phyloP scores from a whole-genome alignment of 2,113 vertebrate genomes.

The Hippoglossus stenolepis region DNA sequence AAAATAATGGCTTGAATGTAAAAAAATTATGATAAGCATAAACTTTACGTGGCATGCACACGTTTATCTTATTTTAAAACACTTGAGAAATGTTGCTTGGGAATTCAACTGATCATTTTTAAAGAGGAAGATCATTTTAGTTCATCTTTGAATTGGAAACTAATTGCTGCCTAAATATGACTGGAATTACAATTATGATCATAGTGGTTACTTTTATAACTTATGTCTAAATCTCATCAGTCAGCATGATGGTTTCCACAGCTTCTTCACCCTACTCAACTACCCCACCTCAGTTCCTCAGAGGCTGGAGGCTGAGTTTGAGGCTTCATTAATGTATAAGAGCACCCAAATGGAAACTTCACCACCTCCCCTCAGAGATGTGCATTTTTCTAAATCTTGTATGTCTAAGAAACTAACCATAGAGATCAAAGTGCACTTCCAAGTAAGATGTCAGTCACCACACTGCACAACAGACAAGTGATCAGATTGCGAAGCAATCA shows the following conservation, averaged over 20 bases:
- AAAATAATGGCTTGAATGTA: too few relatives aligned
- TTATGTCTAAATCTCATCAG: too few relatives aligned
- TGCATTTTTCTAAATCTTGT: background rate
- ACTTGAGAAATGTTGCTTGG: too few relatives aligned
- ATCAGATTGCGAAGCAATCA: conserved; percentile 14
- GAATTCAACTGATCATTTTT: too few relatives aligned
- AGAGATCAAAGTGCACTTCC: background rate
- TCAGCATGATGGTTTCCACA: background rate
- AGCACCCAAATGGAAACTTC: background rate
- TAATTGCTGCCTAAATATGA: too few relatives aligned
- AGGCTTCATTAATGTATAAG: background rate
- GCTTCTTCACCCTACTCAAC: background rate
- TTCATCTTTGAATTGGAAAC: too few relatives aligned
- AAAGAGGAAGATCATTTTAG: too few relatives aligned
- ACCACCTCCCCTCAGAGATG: background rate
- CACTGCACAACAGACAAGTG: background rate
- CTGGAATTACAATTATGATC: too few relatives aligned
- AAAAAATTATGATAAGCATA: too few relatives aligned
- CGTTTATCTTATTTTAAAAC: too few relatives aligned
- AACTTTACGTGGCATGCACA: too few relatives aligned
- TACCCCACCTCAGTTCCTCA: background rate
- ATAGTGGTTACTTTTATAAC: too few relatives aligned
- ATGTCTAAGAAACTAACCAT: background rate
- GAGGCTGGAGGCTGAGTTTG: background rate
- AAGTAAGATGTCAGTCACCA: background rate